Evolutionary conservation across 53 echinoderm and acorn worm species (phyloP).

Genomic region (Glandiceps talaboti): DNA sequence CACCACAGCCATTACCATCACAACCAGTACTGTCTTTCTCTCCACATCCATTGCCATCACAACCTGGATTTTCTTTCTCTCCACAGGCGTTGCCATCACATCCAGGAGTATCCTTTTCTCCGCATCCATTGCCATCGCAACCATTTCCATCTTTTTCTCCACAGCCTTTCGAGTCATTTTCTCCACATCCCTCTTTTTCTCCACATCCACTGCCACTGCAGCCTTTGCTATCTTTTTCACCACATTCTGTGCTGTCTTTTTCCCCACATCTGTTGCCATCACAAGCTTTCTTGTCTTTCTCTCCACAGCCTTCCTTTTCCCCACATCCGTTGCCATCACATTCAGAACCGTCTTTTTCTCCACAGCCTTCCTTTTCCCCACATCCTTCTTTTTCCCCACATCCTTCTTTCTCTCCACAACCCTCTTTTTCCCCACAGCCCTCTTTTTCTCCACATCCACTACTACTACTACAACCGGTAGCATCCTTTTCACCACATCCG

Average conservation of each 20-base stretch:
- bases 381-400: background rate
- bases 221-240: background rate
- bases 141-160: background rate
- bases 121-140: background rate
- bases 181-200: background rate
- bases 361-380: no score
- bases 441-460: background rate
- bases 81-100: background rate
- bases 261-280: background rate
- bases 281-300: background rate
- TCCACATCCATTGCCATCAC: background rate
- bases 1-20: background rate
- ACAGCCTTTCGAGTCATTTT: background rate
- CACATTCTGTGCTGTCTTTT: no score
- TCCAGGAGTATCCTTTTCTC: background rate
- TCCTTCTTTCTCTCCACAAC: background rate
- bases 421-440: background rate
- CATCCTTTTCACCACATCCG: background rate
- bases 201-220: background rate
- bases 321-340: background rate
- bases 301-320: background rate
- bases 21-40: background rate
- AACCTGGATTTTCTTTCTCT: background rate
- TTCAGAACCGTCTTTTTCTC: no score
- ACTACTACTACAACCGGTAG: background rate